Evolutionary conservation across 2,113 vertebrate species (phyloP), one percentile per base, ranked within the genome.

Genomic region (Oryzias celebensis): DNA sequence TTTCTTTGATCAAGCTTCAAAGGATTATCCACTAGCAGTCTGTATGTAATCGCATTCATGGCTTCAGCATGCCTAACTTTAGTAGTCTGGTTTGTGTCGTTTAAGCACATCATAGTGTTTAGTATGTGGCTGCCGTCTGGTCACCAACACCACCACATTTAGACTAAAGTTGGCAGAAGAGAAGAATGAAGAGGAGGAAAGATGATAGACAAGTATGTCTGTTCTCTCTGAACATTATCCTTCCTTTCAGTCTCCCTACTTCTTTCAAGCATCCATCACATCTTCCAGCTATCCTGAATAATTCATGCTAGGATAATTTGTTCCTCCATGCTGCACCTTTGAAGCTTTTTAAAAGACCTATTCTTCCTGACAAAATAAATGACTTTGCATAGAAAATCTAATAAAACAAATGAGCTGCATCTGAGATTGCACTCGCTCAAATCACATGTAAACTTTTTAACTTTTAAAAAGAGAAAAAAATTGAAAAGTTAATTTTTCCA

Each of bases 1-100:
- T 62, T 56, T 58, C 81, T 88, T 88, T 86, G 82, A 88, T 86
- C 77, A 57, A 54, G 54, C 82, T 81, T 76, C 84, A 85, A 77
- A 84, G 79, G 73, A 85, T 79, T 62, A 77, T 76, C 75, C 68
- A 24, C 64, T 59, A 14, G 36, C 68, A 56, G 62, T 65, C 53
- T 42, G 68, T 73, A 53, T 83, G 73, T 73, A 79, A 81, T 81
- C 66, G 23, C 66, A 65, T 80, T 83, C 67, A 46, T 65, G 70
- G 73, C 57, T 62, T 56, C 24, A 75, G 51, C 67, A 26, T 5
- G 24, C 53, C 63, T 73, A 17, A 8, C 31, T 86, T 67, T 75
- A 63, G 68, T 60, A 64, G 67, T 68, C 52, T 36, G 66, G 49
- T 62, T 75, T 67, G 36, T 73, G 56, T 50, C 58, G 46, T 65